Percentiles rank a stretch among this genome's conserved stretches.
Conservation (phyloP, 2,888 invertebrate species). For the Encarsia formosa region DNA sequence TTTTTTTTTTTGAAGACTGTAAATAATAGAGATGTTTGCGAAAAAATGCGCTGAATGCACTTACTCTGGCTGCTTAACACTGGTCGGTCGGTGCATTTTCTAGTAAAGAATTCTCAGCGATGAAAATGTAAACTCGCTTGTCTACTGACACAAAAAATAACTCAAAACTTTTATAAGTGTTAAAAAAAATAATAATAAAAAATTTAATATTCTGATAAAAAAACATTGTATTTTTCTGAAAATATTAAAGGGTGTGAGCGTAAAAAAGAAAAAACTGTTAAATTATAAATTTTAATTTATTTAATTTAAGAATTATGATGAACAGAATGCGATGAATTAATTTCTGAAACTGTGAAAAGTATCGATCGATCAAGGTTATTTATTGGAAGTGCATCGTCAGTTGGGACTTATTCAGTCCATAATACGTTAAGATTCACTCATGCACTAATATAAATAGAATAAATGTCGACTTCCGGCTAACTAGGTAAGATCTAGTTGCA, state of each 20-base stretch:
- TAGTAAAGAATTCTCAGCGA: constrained; percentile 12
- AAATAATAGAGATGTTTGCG: too few relatives aligned
- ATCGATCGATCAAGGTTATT: constrained; percentile 26
- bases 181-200: too few relatives aligned
- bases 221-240: too few relatives aligned
- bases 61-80: constrained; percentile 18
- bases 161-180: too few relatives aligned
- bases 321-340: constrained; percentile 1
- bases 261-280: constrained; percentile 9
- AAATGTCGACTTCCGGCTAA: constrained; percentile 21
- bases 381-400: constrained; percentile 10
- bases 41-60: constrained; percentile 13
- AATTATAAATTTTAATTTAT: constrained; percentile 14
- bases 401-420: constrained; percentile 2
- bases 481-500: constrained; percentile 11
- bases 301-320: constrained; percentile 13
- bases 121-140: constrained; percentile 5
- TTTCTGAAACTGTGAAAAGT: constrained; percentile 12
- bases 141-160: too few relatives aligned
- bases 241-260: too few relatives aligned
- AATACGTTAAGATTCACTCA: constrained; percentile 2
- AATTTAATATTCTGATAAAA: too few relatives aligned
- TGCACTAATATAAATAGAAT: neutral
- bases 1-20: too few relatives aligned
- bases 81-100: constrained; percentile 25